Conservation (phyloP, 2,797 vertebrate species). For the Spea hammondii region DNA sequence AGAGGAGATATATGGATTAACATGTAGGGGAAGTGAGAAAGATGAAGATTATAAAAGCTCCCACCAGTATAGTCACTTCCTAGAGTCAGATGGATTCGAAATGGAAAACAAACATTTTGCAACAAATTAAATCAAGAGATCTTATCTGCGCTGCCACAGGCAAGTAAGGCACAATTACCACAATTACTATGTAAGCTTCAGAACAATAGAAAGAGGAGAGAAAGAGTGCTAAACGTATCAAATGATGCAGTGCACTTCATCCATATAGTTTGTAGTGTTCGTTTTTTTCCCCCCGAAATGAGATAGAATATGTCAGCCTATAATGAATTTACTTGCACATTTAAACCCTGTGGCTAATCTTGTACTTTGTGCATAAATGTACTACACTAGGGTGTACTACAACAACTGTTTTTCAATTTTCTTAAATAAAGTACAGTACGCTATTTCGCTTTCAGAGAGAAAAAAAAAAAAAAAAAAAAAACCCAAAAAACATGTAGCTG, state of each 20-base stretch:
- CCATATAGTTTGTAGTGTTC: constrained; percentile 43
- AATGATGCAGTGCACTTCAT: constrained; percentile 34
- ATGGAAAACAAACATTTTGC: constrained; percentile 47
- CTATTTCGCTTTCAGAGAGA: constrained; percentile 20
- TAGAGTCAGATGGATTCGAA: constrained; percentile 38
- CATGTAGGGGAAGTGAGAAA: constrained; percentile 7
- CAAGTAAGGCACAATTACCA: constrained; percentile 45
- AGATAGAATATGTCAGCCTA: constrained; percentile 44
- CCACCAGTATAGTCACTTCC: constrained; percentile 34
- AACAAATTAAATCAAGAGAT: constrained; percentile 50
- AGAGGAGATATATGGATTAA: constrained; percentile 6
- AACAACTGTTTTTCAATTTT: constrained; percentile 35
- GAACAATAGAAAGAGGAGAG: constrained; percentile 28
- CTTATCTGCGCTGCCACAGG: constrained; percentile 43
- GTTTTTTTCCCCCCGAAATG: constrained; percentile 27
- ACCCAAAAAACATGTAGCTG: neutral
- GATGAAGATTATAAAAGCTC: constrained; percentile 1
- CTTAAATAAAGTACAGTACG: constrained; percentile 35
- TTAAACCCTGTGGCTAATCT: constrained; percentile 48
- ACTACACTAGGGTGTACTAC: constrained; percentile 39
- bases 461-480: neutral
- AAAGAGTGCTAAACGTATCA: constrained; percentile 29
- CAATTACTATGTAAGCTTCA: constrained; percentile 45
- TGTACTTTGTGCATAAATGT: constrained; percentile 51
- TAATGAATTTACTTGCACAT: constrained; percentile 49